Conservation (phyloP, 2,113 vertebrate genomes). For the Tretioscincus oriximinensis region DNA sequence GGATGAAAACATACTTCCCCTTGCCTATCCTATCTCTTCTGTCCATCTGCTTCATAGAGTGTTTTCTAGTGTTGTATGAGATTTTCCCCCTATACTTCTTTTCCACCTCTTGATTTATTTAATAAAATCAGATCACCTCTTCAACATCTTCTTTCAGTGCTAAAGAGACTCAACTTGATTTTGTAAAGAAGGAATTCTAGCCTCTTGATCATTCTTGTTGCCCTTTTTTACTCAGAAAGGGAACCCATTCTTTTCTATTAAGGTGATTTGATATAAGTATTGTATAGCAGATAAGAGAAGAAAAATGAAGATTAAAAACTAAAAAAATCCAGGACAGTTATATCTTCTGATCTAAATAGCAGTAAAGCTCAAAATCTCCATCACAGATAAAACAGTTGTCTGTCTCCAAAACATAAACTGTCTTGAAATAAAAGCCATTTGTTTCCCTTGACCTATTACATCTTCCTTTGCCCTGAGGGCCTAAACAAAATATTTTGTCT, state of each 20-base stretch:
- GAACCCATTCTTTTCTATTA: background rate
- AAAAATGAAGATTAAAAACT: background rate
- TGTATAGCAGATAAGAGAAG: background rate
- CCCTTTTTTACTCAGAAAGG: background rate
- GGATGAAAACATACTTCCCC: no score
- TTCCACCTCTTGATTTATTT: no score
- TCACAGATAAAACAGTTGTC: background rate
- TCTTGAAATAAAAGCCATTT: constrained; percentile 6
- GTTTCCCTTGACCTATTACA: background rate
- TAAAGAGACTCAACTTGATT: no score
- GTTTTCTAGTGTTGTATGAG: no score
- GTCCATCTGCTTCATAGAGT: no score
- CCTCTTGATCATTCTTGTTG: no score
- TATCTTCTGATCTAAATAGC: background rate
- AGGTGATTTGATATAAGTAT: background rate
- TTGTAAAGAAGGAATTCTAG: no score
- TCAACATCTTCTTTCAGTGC: no score
- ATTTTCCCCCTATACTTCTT: no score
- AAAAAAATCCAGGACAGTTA: background rate
- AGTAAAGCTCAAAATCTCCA: constrained; percentile 1
- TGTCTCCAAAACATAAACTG: background rate
- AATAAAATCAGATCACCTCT: no score
- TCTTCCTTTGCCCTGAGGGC: background rate
- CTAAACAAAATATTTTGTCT: constrained; percentile 6
- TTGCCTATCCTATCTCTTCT: no score